Conservation (phyloP, 2,797 vertebrate species). For the Sebastes iracundus region DNA sequence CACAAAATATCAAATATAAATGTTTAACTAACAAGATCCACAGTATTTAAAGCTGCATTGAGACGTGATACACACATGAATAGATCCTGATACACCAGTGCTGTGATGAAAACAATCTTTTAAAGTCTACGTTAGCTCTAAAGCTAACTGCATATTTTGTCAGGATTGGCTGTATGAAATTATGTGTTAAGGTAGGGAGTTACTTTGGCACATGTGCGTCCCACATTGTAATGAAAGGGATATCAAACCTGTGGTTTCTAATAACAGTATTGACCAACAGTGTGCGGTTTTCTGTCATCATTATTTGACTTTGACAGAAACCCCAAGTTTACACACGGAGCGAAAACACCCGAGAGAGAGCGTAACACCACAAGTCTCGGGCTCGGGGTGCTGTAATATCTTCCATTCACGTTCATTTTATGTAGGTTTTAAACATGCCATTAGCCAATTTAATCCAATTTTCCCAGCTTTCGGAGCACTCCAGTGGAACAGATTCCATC, state of each 20-base stretch:
- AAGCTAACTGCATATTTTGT: neutral
- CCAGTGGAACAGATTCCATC: constrained; percentile 86
- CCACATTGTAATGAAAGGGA: constrained; percentile 74
- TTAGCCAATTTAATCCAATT: constrained; percentile 91
- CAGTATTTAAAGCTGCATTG: neutral
- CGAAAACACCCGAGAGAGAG: constrained; percentile 69
- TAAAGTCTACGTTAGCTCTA: neutral
- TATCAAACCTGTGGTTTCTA: constrained; percentile 78
- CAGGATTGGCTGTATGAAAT: constrained; percentile 20
- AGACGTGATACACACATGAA: neutral
- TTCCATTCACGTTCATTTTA: constrained; percentile 87
- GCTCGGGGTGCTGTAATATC: constrained; percentile 79
- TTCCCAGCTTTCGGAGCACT: constrained; percentile 85
- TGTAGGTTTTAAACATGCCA: constrained; percentile 88
- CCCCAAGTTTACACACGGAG: constrained; percentile 80
- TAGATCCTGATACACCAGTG: too few species aligned
- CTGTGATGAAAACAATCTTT: neutral
- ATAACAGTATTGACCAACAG: constrained; percentile 79
- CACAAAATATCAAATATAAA: neutral
- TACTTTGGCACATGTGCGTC: constrained; percentile 51
- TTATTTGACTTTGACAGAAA: constrained; percentile 81
- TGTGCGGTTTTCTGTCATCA: constrained; percentile 74
- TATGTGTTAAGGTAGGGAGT: constrained; percentile 41
- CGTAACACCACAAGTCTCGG: constrained; percentile 70
- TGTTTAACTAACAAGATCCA: neutral